phyloP scores from a whole-genome alignment of 2,888 invertebrate genomes.

The Brachyopa scutellaris region DNA sequence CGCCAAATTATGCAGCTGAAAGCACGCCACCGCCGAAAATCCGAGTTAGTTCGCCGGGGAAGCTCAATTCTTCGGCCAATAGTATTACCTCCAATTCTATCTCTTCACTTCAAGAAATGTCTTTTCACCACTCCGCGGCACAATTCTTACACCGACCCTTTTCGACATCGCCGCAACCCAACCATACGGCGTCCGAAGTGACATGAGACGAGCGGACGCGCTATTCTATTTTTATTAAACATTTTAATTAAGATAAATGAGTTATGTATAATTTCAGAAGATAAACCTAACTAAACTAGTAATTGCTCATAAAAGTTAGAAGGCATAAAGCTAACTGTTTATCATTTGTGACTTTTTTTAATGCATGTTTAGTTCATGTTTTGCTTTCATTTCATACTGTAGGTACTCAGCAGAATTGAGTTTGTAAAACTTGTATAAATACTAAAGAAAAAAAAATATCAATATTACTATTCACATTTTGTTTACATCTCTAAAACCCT shows the following conservation, averaged over 20 bases:
- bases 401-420: conserved; percentile 26
- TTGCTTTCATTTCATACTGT: conserved; percentile 19
- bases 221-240: conserved; percentile 43
- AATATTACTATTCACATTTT: conserved; percentile 43
- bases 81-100: conserved; percentile 74
- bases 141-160: conserved; percentile 81
- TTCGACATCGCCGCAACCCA: conserved; percentile 81
- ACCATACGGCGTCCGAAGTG: conserved; percentile 79
- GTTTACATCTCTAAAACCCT: conserved; percentile 50
- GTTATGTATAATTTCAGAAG: conserved; percentile 49
- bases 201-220: conserved; percentile 77
- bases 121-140: conserved; percentile 76
- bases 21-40: conserved; percentile 78
- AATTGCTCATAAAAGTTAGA: conserved; percentile 47
- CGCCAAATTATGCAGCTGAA: conserved; percentile 63
- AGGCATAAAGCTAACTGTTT: conserved; percentile 62
- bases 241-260: conserved; percentile 59
- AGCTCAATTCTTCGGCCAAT: conserved; percentile 80
- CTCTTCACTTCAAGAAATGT: conserved; percentile 75
- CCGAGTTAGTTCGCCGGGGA: conserved; percentile 81
- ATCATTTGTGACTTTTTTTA: conserved; percentile 18
- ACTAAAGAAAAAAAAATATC: conserved; percentile 18
- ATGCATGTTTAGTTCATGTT: not conserved
- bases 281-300: conserved; percentile 34
- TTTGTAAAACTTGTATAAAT: conserved; percentile 68